A percentile compares a stretch with the other conserved stretches of the same genome.
phyloP scores from a whole-genome alignment of 2,113 vertebrate species.

The Drymodes brunneopygia region DNA sequence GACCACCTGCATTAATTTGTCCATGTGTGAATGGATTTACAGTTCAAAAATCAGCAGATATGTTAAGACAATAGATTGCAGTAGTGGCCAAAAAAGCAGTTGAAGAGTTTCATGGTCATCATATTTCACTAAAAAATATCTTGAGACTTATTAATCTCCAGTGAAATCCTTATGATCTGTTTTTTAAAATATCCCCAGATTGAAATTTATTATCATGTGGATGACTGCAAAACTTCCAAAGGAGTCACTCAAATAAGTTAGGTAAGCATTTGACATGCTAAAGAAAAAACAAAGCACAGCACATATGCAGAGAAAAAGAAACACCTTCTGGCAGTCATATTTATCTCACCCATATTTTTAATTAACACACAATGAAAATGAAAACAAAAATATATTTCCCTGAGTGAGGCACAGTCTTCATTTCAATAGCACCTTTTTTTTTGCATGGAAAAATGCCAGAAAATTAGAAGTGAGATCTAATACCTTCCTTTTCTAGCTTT shows the following conservation, averaged over 20 bases:
- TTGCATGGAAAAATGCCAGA: not conserved
- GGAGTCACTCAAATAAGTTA: not conserved
- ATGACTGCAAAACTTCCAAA: not conserved
- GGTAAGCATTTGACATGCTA: not conserved
- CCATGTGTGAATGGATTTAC: not conserved
- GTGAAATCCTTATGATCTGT: not conserved
- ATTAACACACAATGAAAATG: not conserved
- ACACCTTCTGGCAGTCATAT: not conserved
- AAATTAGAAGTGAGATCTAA: not conserved
- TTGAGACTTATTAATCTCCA: not conserved
- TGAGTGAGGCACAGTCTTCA: not conserved
- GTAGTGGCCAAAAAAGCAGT: not conserved
- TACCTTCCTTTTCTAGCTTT: not conserved
- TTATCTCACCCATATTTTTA: not conserved
- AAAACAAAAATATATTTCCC: not conserved
- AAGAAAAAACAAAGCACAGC: not conserved
- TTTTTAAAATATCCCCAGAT: not conserved
- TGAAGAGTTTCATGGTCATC: not conserved
- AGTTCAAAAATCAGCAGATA: not conserved
- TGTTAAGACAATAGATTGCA: not conserved
- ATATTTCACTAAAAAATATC: not conserved
- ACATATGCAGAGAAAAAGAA: not conserved
- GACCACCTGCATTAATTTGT: not conserved
- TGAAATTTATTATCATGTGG: not conserved
- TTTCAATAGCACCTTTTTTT: not conserved